Base-by-base conservation (phyloP, 2,113 vertebrate genomes). In the Hydrolagus affinis region DNA sequence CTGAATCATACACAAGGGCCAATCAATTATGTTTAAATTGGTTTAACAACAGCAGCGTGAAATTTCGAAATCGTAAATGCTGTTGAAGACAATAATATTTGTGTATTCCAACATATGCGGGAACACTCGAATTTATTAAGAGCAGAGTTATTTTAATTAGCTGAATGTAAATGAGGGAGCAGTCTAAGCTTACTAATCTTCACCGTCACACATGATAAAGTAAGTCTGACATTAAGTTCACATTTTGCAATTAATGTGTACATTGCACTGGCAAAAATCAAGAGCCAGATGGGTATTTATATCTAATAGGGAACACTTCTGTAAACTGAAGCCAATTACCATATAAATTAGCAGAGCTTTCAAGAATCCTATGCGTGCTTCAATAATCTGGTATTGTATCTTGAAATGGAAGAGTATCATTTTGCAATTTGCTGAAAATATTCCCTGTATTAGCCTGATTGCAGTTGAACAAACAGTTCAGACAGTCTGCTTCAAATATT, bases 341-440 rank as follows among this genome's bases (percentile, higher is more conserved):
- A 83, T 83, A 68, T 83, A 83, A 83, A 83, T 83, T 83, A 83
- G 78, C 62, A 83, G 25, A 4, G 28, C 78, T 83, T 83, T 83
- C 60, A 83, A 83, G 62, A 17, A 62, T 30, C 23, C 78, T 62
- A 17, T 66, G 78, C 30, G 32, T 83, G 30, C 62, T 83, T 68
- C 62, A 68, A 9, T 83, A 83, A 83, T 83, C 77, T 66, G 66
- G 64, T 83, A 12, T 23, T 28, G 60, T 83, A 66, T 83, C 78
- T 83, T 66, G 66, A 66, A 56, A 83, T 66, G 60, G 78, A 66
- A 83, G 78, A 8, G 11, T 68, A 68, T 66, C 64, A 83, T 83
- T 62, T 83, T 83, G 62, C 78, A 83, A 68, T 66, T 64, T 32
- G 66, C 32, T 83, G 78, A 83, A 83, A 66, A 83, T 83, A 19